phyloP scores from a whole-genome alignment of 2,113 vertebrate species.

The Procavia capensis region DNA sequence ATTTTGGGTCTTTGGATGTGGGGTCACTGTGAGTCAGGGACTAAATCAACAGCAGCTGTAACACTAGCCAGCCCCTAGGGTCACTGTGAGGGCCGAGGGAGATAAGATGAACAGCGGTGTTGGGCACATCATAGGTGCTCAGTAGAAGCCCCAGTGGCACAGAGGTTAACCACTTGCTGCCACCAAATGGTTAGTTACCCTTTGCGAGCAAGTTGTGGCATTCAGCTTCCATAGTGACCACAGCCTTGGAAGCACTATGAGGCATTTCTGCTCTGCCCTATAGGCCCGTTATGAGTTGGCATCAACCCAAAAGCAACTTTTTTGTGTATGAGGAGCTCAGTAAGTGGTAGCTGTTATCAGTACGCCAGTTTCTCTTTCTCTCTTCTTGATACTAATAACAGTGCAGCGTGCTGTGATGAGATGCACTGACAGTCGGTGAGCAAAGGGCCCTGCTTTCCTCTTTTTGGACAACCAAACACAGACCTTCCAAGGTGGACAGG shows the following conservation, averaged over 20 bases:
- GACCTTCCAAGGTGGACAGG: neutral
- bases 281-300: too few species aligned
- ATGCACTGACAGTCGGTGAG: neutral
- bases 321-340: too few species aligned
- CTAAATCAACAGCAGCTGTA: neutral
- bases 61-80: neutral
- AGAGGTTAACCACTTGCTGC: too few species aligned
- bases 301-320: too few species aligned
- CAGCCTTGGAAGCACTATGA: too few species aligned
- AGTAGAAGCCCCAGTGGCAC: too few species aligned
- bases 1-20: too few species aligned
- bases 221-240: too few species aligned
- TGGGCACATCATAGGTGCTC: neutral
- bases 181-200: too few species aligned
- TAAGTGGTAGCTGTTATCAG: rapidly evolving
- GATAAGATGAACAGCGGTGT: neutral
- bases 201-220: too few species aligned
- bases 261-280: too few species aligned
- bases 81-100: neutral
- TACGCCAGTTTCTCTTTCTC: neutral
- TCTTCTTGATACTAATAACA: neutral
- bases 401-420: neutral
- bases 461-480: neutral
- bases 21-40: neutral
- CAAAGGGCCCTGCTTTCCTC: neutral